Evolutionary conservation across 2,888 invertebrate species (phyloP), one percentile per base, ranked within the genome.

Genomic region (Anticlea derivata): DNA sequence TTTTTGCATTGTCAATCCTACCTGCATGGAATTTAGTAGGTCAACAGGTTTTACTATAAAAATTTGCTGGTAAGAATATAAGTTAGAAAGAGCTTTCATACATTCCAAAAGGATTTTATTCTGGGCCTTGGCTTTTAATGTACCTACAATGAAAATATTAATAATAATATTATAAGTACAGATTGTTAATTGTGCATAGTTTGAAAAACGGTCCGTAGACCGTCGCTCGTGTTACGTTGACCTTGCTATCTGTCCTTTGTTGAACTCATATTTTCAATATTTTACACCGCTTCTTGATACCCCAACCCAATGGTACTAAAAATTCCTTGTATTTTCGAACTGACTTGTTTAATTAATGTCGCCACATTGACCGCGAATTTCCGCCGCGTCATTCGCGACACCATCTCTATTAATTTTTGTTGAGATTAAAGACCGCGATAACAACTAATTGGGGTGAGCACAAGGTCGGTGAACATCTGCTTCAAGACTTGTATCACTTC

Each of bases 391-490:
- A 84, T 80, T 61, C 65, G 67, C 73, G 60, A 73, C 78, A 78
- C 74, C 68, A 67, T 68, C 68, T 66, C 35, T 73, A 81, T 81
- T 81, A 83, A 85, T 83, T 84, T 83, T 81, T 69, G 80, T 77
- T 75, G 73, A 74, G 75, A 78, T 80, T 74, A 75, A 73, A 75
- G 76, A 70, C 75, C 76, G 72, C 76, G 71, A 75, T 78, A 80
- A 81, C 75, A 73, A 73, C 73, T 73, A 83, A 86, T 83, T 86
- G 81, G 76, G 78, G 82, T 78, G 80, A 77, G 68, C 70, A 68
- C 68, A 73, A 80, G 78, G 80, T 81, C 75, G 73, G 74, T 77
- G 70, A 68, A 68, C 71, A 70, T 72, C 55, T 65, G 66, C 60
- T 56, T 6, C 20, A 23, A 7, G 48, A 24, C 29, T 22, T 35